These are phyloP conservation scores for Amphibalanus amphitrite DNA, from an alignment of 1,140 invertebrate genomes.

Conservation along the genomic window DNA sequence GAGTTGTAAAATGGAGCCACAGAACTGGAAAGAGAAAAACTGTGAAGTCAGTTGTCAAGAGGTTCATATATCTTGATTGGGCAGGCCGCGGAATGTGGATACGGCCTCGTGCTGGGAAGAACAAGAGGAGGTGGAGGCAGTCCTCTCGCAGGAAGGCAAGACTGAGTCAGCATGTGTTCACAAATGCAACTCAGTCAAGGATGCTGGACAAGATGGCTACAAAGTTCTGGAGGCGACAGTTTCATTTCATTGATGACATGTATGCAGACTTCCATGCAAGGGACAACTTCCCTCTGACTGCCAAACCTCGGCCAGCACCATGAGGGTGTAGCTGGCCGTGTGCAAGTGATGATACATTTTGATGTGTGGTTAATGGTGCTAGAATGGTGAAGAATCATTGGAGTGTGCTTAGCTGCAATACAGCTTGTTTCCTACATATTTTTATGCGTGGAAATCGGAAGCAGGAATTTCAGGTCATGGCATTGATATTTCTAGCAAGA, in stretches of 20 bases:
- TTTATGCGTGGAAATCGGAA: no score
- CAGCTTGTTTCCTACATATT: no score
- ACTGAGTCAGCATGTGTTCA: background rate
- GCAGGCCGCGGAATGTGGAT: background rate
- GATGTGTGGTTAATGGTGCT: no score
- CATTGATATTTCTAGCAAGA: no score
- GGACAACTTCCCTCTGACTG: background rate
- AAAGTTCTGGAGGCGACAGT: background rate
- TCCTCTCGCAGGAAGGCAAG: background rate
- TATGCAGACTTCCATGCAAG: background rate
- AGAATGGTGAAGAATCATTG: no score
- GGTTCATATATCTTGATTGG: background rate
- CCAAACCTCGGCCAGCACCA: background rate
- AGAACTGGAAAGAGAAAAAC: background rate
- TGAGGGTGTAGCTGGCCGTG: background rate
- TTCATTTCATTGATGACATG: background rate
- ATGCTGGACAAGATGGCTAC: background rate
- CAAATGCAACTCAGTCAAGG: background rate
- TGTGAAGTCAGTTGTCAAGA: background rate
- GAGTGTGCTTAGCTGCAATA: no score
- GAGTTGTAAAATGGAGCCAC: background rate
- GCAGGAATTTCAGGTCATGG: no score
- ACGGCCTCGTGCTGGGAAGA: background rate
- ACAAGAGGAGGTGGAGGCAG: background rate
- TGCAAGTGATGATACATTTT: no score